A percentile compares a stretch with the other conserved stretches of the same genome.
phyloP scores from a whole-genome alignment of 2,113 vertebrate genomes.

The Engystomops pustulosus region DNA sequence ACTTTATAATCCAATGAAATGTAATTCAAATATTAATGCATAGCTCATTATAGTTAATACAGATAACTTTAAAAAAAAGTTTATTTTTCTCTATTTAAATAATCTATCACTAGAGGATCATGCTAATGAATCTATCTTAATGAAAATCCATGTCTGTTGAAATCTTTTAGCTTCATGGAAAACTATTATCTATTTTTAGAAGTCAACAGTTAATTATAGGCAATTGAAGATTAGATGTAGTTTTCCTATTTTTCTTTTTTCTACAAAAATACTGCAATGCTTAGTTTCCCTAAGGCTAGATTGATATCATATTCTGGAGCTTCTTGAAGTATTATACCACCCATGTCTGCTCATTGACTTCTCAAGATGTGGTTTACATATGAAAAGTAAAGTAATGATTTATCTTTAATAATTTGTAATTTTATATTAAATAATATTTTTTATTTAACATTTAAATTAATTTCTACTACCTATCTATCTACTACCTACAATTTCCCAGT shows the following conservation, averaged over 20 bases:
- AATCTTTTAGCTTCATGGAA: not conserved
- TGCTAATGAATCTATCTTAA: not conserved
- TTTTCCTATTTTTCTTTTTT: not conserved
- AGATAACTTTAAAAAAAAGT: not conserved
- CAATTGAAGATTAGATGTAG: not conserved
- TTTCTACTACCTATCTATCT: too few relatives aligned
- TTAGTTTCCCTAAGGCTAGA: not conserved
- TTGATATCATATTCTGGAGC: not conserved
- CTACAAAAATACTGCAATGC: not conserved
- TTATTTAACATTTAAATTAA: too few relatives aligned
- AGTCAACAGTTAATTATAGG: not conserved
- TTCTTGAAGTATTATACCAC: too few relatives aligned
- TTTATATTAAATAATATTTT: too few relatives aligned
- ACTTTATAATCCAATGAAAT: not conserved
- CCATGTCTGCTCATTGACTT: too few relatives aligned
- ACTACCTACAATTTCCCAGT: too few relatives aligned
- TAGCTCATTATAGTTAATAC: not conserved
- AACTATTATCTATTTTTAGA: not conserved
- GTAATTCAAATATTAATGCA: not conserved
- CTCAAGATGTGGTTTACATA: too few relatives aligned
- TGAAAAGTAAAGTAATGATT: too few relatives aligned
- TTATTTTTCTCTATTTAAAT: not conserved
- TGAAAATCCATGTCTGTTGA: not conserved
- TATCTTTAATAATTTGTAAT: too few relatives aligned
- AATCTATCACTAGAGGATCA: not conserved